Base-by-base conservation (phyloP, 2,113 vertebrate species). In the Melanotaenia duboulayi region DNA sequence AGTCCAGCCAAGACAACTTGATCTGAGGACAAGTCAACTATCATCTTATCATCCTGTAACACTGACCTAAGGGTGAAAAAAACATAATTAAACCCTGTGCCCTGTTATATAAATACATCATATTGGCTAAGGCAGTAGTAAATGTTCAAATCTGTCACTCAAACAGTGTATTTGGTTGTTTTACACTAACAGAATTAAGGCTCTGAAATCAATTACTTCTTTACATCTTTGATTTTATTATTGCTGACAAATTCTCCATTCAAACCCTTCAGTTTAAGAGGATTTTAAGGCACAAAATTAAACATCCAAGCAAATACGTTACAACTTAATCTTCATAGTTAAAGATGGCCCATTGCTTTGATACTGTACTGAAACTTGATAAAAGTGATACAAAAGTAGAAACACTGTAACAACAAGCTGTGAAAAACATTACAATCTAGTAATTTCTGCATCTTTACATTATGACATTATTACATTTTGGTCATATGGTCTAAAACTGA, bases 1-100 rank as follows among this genome's bases (percentile, higher is more conserved):
- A 23, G 44, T 62, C 23, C 71, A 23, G 65, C 20, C 58, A 72
- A 56, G 55, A 37, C 35, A 0, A 44, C 44, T 58, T 58, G 20
- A 55, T 60, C 52, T 28, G 64, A 58, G 23, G 50, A 66, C 0
- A 2, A 28, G n/a, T 23, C 20, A 35, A 17, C 24, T 60, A 48
- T 52, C 8, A 50, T 40, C n/a, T 44, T 24, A 62, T 40, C 63
- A 63, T 62, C 35, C 35, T 19, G 65, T 11, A 17, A 44, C 11
- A 8, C 50, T 62, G 32, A 78, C 20, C 67, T 10, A 16, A 65
- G 6, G 13, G 37, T 23, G 6, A 39, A 37, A 49, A 20, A 68
- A 14, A 3, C 13, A 35, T 0, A 5, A 37, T 13, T 19, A 7
- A 32, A 44, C 2, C 5, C 13, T 16, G 50, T 11, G 24, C 8